A percentile compares a stretch with the other conserved stretches of the same genome.
Evolutionary conservation across 2,888 invertebrate species (phyloP).

Genomic region (Phortica magna): DNA sequence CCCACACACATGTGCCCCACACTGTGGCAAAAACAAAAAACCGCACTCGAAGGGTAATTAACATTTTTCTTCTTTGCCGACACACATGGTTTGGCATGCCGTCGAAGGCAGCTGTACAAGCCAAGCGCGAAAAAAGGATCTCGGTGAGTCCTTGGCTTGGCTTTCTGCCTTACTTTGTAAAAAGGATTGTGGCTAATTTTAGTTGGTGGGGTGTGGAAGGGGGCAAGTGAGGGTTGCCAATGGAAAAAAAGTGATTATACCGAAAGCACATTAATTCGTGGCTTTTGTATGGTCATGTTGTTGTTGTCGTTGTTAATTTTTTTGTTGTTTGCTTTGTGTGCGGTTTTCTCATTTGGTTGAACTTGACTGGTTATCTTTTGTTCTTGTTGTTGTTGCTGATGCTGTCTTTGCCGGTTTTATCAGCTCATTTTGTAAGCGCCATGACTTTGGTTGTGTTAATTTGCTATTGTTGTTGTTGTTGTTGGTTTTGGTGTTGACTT

Average conservation of each 20-base stretch:
- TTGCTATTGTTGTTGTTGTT: slow-evolving; percentile 19
- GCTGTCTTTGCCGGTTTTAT: slow-evolving; percentile 9
- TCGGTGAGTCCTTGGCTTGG: slow-evolving; percentile 34
- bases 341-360: slow-evolving; percentile 74
- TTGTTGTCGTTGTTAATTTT: not conserved
- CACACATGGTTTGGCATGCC: not conserved
- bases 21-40: not conserved
- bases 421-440: slow-evolving; percentile 23
- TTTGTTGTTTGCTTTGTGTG: slow-evolving; percentile 54
- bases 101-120: not conserved
- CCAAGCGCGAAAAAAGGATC: slow-evolving; percentile 6
- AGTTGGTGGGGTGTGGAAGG: not conserved
- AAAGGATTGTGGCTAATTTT: not conserved
- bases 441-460: slow-evolving; percentile 25
- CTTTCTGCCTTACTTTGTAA: not conserved
- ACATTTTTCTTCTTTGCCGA: slow-evolving; percentile 63
- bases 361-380: slow-evolving; percentile 62
- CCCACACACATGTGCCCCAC: not conserved
- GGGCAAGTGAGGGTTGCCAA: slow-evolving; percentile 1
- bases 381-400: slow-evolving; percentile 1
- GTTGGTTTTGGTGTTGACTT: slow-evolving; percentile 11
- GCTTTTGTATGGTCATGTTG: not conserved
- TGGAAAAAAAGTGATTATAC: slow-evolving; percentile 52
- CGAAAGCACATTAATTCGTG: slow-evolving; percentile 47
- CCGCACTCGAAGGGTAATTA: slow-evolving; percentile 65